phyloP scores from a whole-genome alignment of 2,797 vertebrate species.

The Parotocinclus haroldoi region DNA sequence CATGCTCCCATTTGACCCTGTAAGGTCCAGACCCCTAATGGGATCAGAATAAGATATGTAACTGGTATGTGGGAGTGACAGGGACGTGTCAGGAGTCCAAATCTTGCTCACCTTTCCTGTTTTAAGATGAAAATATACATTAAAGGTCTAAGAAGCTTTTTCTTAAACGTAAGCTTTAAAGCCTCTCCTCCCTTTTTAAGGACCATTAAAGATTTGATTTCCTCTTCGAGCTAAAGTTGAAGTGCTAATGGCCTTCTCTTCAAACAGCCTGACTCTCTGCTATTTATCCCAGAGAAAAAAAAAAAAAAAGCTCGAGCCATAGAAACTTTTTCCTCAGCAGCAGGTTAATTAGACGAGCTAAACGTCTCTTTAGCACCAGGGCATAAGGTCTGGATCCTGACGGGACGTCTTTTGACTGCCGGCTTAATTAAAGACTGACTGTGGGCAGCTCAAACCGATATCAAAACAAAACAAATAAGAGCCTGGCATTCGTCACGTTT shows the following conservation, averaged over 20 bases:
- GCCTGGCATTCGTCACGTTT: constrained; percentile 33
- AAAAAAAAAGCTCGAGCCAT: not conserved
- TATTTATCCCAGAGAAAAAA: constrained; percentile 3
- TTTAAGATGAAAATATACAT: too few relatives aligned
- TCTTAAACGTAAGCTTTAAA: not conserved
- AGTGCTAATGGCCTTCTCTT: constrained; percentile 31
- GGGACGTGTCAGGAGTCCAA: too few relatives aligned
- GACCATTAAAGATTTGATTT: constrained; percentile 36
- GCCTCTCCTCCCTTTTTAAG: constrained; percentile 19
- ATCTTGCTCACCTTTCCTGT: too few relatives aligned
- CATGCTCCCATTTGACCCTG: too few relatives aligned
- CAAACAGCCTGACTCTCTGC: constrained; percentile 34
- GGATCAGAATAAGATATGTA: too few relatives aligned
- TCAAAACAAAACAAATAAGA: constrained; percentile 2
- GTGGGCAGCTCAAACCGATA: constrained; percentile 11
- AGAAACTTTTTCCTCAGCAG: constrained; percentile 17
- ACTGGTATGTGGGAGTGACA: too few relatives aligned
- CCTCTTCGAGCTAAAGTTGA: constrained; percentile 20
- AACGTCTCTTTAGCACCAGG: constrained; percentile 12
- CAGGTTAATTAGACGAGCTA: constrained; percentile 25
- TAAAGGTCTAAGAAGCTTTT: too few relatives aligned
- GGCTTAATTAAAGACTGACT: constrained; percentile 34
- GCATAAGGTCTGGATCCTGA: constrained; percentile 9
- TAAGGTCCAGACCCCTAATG: too few relatives aligned
- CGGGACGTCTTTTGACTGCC: constrained; percentile 7